Conservation (phyloP, 2,797 vertebrate species). For the Meda fulgida region DNA sequence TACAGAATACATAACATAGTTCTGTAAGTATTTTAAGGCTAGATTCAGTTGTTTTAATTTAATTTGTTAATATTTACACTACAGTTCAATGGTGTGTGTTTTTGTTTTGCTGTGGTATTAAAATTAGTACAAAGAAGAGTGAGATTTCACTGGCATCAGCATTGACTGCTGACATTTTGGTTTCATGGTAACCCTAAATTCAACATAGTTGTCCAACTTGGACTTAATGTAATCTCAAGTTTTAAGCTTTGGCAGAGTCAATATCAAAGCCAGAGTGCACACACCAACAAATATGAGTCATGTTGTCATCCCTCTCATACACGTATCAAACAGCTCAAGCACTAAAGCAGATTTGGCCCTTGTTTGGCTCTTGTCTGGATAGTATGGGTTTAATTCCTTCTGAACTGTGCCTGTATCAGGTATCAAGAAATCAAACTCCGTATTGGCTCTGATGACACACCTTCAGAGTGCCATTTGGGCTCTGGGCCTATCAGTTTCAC, state of each 20-base stretch:
- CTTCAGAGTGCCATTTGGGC: constrained; percentile 61
- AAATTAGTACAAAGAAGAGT: background rate
- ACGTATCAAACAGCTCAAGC: constrained; percentile 43
- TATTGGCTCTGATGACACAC: constrained; percentile 62
- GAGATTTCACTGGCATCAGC: background rate
- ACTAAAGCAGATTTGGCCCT: constrained; percentile 47
- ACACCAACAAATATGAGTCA: constrained; percentile 47
- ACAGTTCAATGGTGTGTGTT: background rate
- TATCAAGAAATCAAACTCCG: constrained; percentile 63
- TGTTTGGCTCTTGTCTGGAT: constrained; percentile 48
- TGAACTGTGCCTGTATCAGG: constrained; percentile 57
- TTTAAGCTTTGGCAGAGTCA: constrained; percentile 44
- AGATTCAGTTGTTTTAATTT: background rate
- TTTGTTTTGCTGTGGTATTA: background rate
- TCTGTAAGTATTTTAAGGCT: background rate
- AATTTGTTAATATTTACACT: background rate
- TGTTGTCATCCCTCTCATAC: constrained; percentile 45
- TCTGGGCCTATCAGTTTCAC: constrained; percentile 65
- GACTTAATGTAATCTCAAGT: constrained; percentile 30
- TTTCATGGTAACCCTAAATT: background rate
- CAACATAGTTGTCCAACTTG: constrained; percentile 15
- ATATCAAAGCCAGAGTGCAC: constrained; percentile 16
- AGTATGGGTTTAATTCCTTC: constrained; percentile 47
- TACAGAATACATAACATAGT: background rate
- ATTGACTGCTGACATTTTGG: constrained; percentile 1